These are phyloP conservation scores for Lutjanus erythropterus DNA, from an alignment of 2,113 vertebrate species.

Conservation along the genomic window DNA sequence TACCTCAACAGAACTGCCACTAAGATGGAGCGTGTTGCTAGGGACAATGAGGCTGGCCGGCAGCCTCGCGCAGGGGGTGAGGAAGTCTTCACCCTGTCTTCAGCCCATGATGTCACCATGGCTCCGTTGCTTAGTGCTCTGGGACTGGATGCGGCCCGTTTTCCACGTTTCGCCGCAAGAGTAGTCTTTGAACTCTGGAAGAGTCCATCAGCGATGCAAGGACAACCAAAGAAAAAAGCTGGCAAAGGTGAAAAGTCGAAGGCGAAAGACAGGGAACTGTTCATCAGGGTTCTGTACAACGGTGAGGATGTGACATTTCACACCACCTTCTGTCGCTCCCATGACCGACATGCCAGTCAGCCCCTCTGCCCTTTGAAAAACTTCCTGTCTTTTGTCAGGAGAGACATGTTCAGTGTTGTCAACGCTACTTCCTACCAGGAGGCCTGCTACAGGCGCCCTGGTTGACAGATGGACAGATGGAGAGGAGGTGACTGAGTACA, in stretches of 20 bases:
- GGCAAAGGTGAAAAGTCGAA: slow-evolving; percentile 56
- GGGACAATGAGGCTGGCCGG: slow-evolving; percentile 69
- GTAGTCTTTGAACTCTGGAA: slow-evolving; percentile 97
- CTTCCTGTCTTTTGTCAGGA: slow-evolving; percentile 91
- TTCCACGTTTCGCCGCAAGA: slow-evolving; percentile 95
- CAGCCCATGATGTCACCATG: slow-evolving; percentile 96
- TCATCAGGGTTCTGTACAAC: slow-evolving; percentile 93
- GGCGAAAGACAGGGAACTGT: slow-evolving; percentile 76
- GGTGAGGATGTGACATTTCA: slow-evolving; percentile 95
- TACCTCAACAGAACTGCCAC: slow-evolving; percentile 91
- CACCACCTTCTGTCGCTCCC: slow-evolving; percentile 91
- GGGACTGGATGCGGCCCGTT: slow-evolving; percentile 90
- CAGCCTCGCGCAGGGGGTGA: slow-evolving; percentile 81
- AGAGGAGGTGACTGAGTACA: neutral
- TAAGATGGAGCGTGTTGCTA: slow-evolving; percentile 88
- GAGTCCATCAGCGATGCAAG: slow-evolving; percentile 68
- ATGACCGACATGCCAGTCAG: slow-evolving; percentile 82
- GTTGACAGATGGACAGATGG: slow-evolving; percentile 43
- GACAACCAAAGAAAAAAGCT: slow-evolving; percentile 38
- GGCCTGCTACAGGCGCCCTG: slow-evolving; percentile 86
- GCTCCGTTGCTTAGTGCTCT: slow-evolving; percentile 95
- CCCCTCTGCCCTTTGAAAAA: slow-evolving; percentile 94
- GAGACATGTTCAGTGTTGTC: slow-evolving; percentile 92
- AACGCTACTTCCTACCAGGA: slow-evolving; percentile 92
- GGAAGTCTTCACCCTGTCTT: slow-evolving; percentile 91